phyloP scores from a whole-genome alignment of 2,888 invertebrate species.

The Meloe dianella region DNA sequence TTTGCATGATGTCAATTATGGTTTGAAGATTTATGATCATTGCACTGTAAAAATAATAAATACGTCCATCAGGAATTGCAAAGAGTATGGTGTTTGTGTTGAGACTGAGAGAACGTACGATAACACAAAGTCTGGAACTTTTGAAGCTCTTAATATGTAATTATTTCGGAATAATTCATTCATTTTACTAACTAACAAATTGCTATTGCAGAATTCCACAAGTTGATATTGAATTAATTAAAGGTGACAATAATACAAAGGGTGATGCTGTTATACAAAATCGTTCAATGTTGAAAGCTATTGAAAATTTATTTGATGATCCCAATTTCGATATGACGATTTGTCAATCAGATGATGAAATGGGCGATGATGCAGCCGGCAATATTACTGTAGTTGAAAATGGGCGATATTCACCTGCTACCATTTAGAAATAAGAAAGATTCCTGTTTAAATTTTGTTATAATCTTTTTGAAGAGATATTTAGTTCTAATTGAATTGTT shows the following conservation, averaged over 20 bases:
- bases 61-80: constrained; percentile 58
- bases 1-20: constrained; percentile 52
- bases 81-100: constrained; percentile 62
- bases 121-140: constrained; percentile 42
- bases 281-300: constrained; percentile 47
- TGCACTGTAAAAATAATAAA: constrained; percentile 52
- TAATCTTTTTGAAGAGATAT: not conserved
- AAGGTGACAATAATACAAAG: constrained; percentile 49
- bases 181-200: constrained; percentile 17
- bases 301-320: constrained; percentile 51
- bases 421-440: constrained; percentile 17
- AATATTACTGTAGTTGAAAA: constrained; percentile 41
- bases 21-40: constrained; percentile 60
- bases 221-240: constrained; percentile 43
- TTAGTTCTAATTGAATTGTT: not conserved
- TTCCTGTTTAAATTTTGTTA: not conserved
- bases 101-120: constrained; percentile 56
- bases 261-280: constrained; percentile 52
- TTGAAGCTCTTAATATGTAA: constrained; percentile 52
- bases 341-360: constrained; percentile 45
- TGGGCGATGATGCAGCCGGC: constrained; percentile 32
- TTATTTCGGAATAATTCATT: constrained; percentile 30
- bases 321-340: constrained; percentile 48
- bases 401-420: constrained; percentile 30
- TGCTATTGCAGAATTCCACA: constrained; percentile 47